A percentile compares a stretch with the other conserved stretches of the same genome.
These are phyloP conservation scores for Stictonetta naevosa DNA, from an alignment of 2,113 vertebrate genomes.

Conservation along the genomic window DNA sequence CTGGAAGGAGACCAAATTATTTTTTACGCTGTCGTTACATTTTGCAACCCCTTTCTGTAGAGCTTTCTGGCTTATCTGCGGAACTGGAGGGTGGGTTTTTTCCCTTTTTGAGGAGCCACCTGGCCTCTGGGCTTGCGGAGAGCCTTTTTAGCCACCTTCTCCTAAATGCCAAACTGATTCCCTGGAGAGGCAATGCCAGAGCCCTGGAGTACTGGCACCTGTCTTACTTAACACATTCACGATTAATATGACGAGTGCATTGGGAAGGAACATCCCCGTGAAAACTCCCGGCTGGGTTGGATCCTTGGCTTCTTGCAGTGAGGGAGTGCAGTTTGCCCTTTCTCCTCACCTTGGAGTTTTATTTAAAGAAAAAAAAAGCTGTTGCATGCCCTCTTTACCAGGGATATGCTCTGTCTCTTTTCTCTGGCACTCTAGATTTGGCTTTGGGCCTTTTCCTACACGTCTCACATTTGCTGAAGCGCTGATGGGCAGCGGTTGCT, in stretches of 20 bases:
- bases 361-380: background rate
- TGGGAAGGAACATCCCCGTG: background rate
- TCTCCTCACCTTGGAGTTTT: background rate
- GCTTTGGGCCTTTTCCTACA: background rate
- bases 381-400: background rate
- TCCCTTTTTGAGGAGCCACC: background rate
- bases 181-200: background rate
- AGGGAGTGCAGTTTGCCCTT: background rate
- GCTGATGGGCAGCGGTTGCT: background rate
- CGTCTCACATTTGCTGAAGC: background rate
- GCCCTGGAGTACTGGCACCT: background rate
- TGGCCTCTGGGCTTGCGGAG: background rate
- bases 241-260: background rate
- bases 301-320: background rate
- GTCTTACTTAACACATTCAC: background rate
- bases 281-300: background rate
- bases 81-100: background rate
- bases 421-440: background rate
- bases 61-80: background rate
- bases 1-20: background rate
- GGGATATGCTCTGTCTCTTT: background rate
- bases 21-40: background rate
- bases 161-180: background rate
- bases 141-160: background rate
- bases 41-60: background rate